Base-by-base conservation (phyloP, 2,888 invertebrate genomes). In the Erpobdella octoculata region DNA sequence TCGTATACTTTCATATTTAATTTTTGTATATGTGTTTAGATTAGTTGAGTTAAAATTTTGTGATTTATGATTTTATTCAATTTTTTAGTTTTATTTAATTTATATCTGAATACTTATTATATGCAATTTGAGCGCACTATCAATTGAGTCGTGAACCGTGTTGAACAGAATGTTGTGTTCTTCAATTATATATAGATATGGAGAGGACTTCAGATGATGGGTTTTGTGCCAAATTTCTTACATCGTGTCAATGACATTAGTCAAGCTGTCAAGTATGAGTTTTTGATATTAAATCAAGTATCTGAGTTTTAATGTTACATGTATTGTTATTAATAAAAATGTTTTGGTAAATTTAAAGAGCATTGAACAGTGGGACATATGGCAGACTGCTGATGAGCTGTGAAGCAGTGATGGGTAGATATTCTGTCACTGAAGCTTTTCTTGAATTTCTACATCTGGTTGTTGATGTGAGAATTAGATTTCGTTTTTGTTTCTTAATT, bases 351-450 rank as follows among this genome's bases (percentile, higher is more conserved):
- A 18, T 41, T 41, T 9, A 12, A 41, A 62, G 62, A 31, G 31
- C 62, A 4, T 35, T 62, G 62, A 62, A 62, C 62, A 62, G 62
- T 15, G 62, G 62, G 6, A 62, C 31, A 28, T 62, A 33, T 9
- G 62, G 62, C 8, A 28, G 33, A 35, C 21, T 33, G 21, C 35
- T 62, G 62, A 62, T 62, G 62, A 62, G 62, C 35, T n/a, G 35
- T n/a, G 62, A 62, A 35, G 31, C n/a, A 0, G 62, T 62, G 9
- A 31, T n/a, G 31, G 31, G 62, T 9, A 33, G 31, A 28, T 62
- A 62, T 9, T n/a, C 31, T 6, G 62, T 62, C 62, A 62, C 62
- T 6, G 35, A 33, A n/a, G 62, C 62, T 2, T 62, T 62, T 35
- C 62, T 62, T 33, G 35, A 62, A 31, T 62, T 62, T 33, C 31